Percentiles rank a stretch among this genome's conserved stretches.
phyloP scores from a whole-genome alignment of 2,113 vertebrate species.

The Pseudorectes ferrugineus region DNA sequence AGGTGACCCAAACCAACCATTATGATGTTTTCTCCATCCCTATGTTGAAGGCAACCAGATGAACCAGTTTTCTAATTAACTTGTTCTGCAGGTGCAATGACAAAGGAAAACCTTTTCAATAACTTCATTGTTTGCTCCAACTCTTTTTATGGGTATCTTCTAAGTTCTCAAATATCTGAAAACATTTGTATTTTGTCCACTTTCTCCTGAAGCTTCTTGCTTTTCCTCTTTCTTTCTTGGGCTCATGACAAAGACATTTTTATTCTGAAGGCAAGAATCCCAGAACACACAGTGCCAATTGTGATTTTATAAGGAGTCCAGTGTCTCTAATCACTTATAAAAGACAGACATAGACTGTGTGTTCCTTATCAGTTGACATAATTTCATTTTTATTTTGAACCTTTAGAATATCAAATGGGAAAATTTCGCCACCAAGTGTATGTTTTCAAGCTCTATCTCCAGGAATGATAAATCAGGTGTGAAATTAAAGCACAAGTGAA shows the following conservation, averaged over 20 bases:
- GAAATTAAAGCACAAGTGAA: not conserved
- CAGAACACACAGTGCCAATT: not conserved
- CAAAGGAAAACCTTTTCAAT: not conserved
- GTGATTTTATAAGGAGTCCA: not conserved
- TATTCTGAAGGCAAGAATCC: not conserved
- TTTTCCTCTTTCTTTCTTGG: not conserved
- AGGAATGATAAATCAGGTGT: not conserved
- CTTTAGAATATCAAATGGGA: not conserved
- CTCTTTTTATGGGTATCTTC: not conserved
- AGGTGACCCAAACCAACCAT: not conserved
- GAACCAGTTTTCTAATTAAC: not conserved
- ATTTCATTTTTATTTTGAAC: not conserved
- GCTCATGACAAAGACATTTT: not conserved
- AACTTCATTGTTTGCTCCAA: not conserved
- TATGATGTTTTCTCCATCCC: fast-evolving
- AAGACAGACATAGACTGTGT: not conserved
- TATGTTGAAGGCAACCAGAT: not conserved
- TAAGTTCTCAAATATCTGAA: not conserved
- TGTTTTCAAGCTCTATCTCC: not conserved
- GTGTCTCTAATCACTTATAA: not conserved
- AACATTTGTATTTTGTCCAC: not conserved
- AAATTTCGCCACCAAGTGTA: not conserved
- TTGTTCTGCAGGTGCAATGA: not conserved
- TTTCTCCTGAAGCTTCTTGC: not conserved
- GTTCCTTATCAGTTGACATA: not conserved